Percentiles rank a stretch among this genome's conserved stretches.
Conservation (phyloP, 2,797 vertebrate genomes). For the Lithobates pipiens region DNA sequence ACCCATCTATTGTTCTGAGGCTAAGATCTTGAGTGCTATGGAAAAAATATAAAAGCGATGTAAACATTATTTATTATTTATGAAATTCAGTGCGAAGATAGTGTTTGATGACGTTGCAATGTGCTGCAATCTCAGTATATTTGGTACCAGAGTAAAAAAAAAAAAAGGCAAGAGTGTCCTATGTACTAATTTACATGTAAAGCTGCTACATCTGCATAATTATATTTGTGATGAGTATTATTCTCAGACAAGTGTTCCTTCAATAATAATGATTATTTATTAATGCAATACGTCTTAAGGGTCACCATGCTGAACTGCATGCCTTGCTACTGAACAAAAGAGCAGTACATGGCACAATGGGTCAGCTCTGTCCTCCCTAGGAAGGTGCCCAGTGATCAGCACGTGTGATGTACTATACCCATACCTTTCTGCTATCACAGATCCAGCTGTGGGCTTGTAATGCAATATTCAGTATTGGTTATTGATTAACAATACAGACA, state of each 20-base stretch:
- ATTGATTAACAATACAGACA: conserved; percentile 41
- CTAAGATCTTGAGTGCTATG: conserved; percentile 2
- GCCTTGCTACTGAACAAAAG: conserved; percentile 21
- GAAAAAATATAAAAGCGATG: neutral
- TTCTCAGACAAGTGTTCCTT: no score
- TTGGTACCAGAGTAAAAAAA: neutral
- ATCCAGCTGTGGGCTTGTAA: conserved; percentile 1
- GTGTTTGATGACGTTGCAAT: neutral
- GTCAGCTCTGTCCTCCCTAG: neutral
- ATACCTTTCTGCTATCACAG: neutral
- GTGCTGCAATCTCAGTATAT: neutral
- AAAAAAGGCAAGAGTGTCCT: neutral
- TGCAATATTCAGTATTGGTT: conserved; percentile 43
- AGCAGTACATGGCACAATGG: neutral
- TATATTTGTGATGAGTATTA: no score
- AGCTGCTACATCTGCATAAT: no score
- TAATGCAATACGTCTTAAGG: no score
- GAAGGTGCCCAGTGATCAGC: neutral
- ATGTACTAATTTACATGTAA: conserved; percentile 8
- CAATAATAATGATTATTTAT: no score
- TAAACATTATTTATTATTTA: neutral
- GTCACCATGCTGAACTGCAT: neutral
- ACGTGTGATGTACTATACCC: neutral
- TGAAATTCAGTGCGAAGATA: neutral
- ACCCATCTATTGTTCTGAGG: conserved; percentile 75